phyloP scores from a whole-genome alignment of 1,140 invertebrate genomes.

The Heliothis subflexa region DNA sequence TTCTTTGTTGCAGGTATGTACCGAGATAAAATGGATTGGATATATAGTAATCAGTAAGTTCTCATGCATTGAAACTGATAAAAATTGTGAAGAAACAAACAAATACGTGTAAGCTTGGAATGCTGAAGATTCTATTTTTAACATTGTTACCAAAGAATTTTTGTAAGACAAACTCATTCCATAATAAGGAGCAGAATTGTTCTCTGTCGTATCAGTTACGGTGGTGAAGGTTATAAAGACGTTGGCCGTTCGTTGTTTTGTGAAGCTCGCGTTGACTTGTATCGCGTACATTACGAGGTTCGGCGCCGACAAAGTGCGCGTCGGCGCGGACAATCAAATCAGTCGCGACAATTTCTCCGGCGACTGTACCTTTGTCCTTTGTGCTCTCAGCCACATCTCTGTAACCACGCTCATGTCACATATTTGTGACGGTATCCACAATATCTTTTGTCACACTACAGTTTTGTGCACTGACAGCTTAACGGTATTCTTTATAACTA shows the following conservation, averaged over 20 bases:
- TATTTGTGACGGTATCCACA: conserved; percentile 23
- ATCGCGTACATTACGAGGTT: conserved; percentile 18
- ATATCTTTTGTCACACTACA: conserved; percentile 34
- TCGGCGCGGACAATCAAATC: conserved; percentile 75
- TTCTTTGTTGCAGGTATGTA: conserved; percentile 77
- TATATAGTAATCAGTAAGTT: conserved; percentile 44
- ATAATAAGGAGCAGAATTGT: conserved; percentile 15
- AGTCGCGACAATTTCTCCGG: conserved; percentile 71
- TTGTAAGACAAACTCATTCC: conserved; percentile 2
- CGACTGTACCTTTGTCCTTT: conserved; percentile 68
- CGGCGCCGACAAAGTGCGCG: conserved; percentile 74
- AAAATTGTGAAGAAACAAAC: neutral
- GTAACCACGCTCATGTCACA: conserved; percentile 15
- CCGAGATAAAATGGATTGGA: conserved; percentile 42
- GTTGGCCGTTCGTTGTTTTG: conserved; percentile 46
- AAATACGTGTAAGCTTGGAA: neutral
- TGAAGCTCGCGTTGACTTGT: conserved; percentile 34
- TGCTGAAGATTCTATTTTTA: neutral
- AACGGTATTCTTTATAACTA: conserved; percentile 28
- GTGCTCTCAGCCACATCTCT: conserved; percentile 50
- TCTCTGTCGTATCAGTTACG: conserved; percentile 57
- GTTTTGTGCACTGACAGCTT: conserved; percentile 29
- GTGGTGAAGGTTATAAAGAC: conserved; percentile 67
- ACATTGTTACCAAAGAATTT: neutral
- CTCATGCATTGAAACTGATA: conserved; percentile 34